Percentiles rank a stretch among this genome's conserved stretches.
These are phyloP conservation scores for Cryptomyrus ogoouensis DNA, from an alignment of 2,113 vertebrate genomes.

Conservation along the genomic window DNA sequence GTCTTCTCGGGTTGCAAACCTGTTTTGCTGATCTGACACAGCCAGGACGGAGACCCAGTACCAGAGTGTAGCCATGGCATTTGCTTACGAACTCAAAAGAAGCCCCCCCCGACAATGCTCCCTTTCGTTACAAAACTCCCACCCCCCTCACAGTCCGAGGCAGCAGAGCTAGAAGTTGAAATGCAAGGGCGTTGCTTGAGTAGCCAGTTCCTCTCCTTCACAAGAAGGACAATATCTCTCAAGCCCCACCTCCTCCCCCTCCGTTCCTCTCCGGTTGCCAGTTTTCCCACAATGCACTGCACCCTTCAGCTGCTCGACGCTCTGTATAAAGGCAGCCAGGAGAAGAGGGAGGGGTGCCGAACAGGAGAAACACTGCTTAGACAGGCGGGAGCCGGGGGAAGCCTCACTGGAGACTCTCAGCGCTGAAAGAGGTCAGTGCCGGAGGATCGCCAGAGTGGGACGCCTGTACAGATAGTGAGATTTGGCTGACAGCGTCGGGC, in stretches of 20 bases:
- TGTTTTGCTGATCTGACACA: background rate
- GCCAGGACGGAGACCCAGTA: background rate
- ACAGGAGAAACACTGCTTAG: constrained; percentile 54
- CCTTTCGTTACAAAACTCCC: background rate
- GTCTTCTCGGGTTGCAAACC: background rate
- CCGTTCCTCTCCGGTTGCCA: constrained; percentile 20
- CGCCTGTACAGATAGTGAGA: constrained; percentile 6
- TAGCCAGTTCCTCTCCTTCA: background rate
- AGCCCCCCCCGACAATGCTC: background rate
- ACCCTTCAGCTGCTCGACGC: constrained; percentile 45
- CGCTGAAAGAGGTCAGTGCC: constrained; percentile 61
- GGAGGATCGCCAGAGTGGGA: constrained; percentile 40
- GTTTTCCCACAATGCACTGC: constrained; percentile 62
- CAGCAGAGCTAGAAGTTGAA: background rate
- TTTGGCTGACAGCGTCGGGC: background rate
- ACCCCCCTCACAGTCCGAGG: background rate
- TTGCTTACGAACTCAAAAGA: background rate
- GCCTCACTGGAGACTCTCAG: constrained; percentile 47
- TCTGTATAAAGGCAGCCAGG: constrained; percentile 60
- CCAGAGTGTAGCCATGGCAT: background rate
- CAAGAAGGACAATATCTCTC: background rate
- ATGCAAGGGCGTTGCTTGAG: background rate
- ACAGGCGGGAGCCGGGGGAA: constrained; percentile 36
- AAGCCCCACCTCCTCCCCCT: background rate
- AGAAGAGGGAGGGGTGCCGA: constrained; percentile 55